These are phyloP conservation scores for Callyntrura sp. DNA, from an alignment of 2,888 invertebrate species.

Conservation along the genomic window DNA sequence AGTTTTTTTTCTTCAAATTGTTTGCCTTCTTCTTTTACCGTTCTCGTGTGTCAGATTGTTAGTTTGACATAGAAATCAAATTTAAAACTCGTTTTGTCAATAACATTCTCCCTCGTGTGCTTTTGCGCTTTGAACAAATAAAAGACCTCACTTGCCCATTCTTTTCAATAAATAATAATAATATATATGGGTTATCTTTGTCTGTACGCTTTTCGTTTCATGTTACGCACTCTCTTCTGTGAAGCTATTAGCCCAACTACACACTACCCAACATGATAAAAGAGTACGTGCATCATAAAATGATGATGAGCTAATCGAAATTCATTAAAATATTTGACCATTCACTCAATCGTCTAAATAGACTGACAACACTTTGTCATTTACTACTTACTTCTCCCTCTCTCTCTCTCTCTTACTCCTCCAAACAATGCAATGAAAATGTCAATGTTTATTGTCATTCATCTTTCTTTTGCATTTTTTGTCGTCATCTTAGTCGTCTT, in stretches of 20 bases:
- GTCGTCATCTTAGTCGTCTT: background rate
- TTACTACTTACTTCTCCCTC: constrained; percentile 1
- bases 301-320: constrained; percentile 53
- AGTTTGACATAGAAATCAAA: constrained; percentile 67
- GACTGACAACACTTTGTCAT: constrained; percentile 51
- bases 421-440: constrained; percentile 19
- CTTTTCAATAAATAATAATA: background rate
- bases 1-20: background rate
- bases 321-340: constrained; percentile 54
- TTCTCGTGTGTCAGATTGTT: constrained; percentile 7
- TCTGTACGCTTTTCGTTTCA: background rate
- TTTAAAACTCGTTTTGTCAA: constrained; percentile 63
- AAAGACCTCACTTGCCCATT: background rate
- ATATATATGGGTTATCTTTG: constrained; percentile 20
- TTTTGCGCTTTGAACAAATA: background rate
- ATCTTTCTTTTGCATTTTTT: constrained; percentile 8
- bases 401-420: background rate
- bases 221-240: background rate
- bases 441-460: constrained; percentile 42
- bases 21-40: too few species aligned
- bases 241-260: background rate
- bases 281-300: background rate
- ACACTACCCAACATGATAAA: background rate
- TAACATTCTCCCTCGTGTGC: constrained; percentile 1
- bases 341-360: constrained; percentile 47